phyloP scores from a whole-genome alignment of 1,140 invertebrate species.

The Sycobia sp. region DNA sequence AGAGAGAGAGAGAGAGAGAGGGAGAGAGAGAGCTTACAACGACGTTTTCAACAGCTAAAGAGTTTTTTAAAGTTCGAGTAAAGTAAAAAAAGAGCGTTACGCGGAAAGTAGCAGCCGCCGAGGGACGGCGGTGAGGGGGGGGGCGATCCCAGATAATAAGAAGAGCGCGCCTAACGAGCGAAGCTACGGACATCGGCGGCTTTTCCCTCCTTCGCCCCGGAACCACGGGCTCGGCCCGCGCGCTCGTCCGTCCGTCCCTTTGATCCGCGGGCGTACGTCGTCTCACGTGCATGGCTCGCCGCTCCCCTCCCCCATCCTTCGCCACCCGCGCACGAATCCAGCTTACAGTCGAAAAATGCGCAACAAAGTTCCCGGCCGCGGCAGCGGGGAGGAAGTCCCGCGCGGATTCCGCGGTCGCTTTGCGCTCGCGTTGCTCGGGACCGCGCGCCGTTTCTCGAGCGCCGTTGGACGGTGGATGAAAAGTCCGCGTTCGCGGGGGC shows the following conservation, averaged over 20 bases:
- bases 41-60: no score
- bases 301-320: not conserved
- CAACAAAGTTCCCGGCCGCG: slow-evolving; percentile 56
- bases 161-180: slow-evolving; percentile 26
- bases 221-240: not conserved
- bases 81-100: no score
- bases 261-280: slow-evolving; percentile 51
- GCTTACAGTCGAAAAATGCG: slow-evolving; percentile 57
- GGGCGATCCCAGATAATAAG: slow-evolving; percentile 31
- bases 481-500: no score
- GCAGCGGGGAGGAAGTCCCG: slow-evolving; percentile 33
- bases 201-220: slow-evolving; percentile 34
- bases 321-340: slow-evolving; percentile 34
- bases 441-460: slow-evolving; percentile 32
- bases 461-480: no score
- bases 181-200: slow-evolving; percentile 29
- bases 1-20: no score
- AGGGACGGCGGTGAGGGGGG: no score
- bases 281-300: slow-evolving; percentile 35
- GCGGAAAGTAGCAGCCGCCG: no score
- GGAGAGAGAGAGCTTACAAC: no score
- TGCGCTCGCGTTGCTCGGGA: slow-evolving; percentile 42
- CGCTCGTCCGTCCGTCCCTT: slow-evolving; percentile 47
- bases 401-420: slow-evolving; percentile 56
- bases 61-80: no score